These are phyloP conservation scores for Drosophila ironensis DNA, from an alignment of 1,140 invertebrate species.

Conservation along the genomic window DNA sequence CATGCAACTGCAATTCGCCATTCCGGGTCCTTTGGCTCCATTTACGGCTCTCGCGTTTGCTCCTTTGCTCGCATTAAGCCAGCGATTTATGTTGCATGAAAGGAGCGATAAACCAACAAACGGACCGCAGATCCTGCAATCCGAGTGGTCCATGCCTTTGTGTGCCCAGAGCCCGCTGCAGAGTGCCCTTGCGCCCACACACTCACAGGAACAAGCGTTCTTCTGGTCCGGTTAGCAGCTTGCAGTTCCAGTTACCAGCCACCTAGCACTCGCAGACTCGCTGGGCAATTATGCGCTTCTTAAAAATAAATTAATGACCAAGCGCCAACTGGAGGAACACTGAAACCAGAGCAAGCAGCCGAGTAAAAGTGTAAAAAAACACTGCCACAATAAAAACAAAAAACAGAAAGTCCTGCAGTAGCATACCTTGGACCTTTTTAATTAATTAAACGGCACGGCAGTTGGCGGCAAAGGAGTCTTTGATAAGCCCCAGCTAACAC, in stretches of 20 bases:
- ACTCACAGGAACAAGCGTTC: too few species aligned
- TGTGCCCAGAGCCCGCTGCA: constrained; percentile 1
- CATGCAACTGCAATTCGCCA: constrained; percentile 28
- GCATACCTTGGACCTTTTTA: constrained; percentile 23
- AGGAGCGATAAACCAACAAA: constrained; percentile 38
- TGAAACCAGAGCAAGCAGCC: neutral
- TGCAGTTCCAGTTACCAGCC: constrained; percentile 19
- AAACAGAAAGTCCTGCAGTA: constrained; percentile 20
- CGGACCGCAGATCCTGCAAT: constrained; percentile 55
- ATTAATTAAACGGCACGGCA: constrained; percentile 44
- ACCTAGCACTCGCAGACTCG: neutral
- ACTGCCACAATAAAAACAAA: too few species aligned
- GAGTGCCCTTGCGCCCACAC: too few species aligned
- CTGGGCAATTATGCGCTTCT: constrained; percentile 65
- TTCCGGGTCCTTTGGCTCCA: constrained; percentile 7
- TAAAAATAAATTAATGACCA: constrained; percentile 60
- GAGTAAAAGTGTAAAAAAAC: too few species aligned
- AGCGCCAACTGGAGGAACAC: neutral
- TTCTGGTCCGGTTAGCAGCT: constrained; percentile 17
- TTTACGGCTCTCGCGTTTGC: constrained; percentile 3
- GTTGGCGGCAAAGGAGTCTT: constrained; percentile 4
- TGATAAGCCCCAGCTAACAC: constrained; percentile 5
- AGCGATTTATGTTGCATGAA: constrained; percentile 65
- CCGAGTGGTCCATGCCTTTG: constrained; percentile 26
- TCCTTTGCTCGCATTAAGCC: constrained; percentile 48